Evolutionary conservation across 2,113 vertebrate species (phyloP).

Genomic region (Megatriorchis doriae): DNA sequence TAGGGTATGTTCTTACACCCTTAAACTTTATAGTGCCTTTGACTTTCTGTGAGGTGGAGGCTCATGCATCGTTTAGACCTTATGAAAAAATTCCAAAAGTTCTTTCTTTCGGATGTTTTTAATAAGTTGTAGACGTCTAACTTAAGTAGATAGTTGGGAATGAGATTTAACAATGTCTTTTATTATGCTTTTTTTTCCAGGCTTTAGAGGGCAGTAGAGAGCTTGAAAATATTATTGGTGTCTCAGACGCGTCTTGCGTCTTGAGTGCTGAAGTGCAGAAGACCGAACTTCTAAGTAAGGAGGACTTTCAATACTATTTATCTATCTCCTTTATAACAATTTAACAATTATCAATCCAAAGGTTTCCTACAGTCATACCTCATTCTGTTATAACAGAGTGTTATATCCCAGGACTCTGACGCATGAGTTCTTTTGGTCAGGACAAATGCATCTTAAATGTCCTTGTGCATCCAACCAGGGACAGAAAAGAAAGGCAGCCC

Average conservation of each 20-base stretch:
- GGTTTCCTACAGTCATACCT: not conserved
- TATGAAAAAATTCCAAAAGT: not conserved
- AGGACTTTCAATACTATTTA: not conserved
- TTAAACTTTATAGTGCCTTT: not conserved
- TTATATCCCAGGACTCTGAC: not conserved
- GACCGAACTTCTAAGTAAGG: slow-evolving; percentile 76
- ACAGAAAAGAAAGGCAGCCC: not conserved
- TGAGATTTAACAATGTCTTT: not conserved
- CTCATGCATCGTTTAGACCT: not conserved
- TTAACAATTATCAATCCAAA: not conserved
- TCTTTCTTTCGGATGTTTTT: not conserved
- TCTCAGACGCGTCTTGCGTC: not conserved
- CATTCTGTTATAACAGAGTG: too few relatives aligned
- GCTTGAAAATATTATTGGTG: slow-evolving; percentile 74
- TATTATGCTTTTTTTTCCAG: slow-evolving; percentile 61
- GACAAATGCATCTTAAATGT: not conserved
- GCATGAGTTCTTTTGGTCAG: not conserved
- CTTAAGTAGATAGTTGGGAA: not conserved
- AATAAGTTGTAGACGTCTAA: not conserved
- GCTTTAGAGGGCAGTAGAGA: slow-evolving; percentile 87
- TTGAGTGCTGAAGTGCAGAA: slow-evolving; percentile 74
- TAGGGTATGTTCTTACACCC: not conserved
- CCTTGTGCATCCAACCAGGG: not conserved
- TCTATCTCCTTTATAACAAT: not conserved
- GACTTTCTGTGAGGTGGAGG: not conserved